Base-by-base conservation (phyloP, 2,888 invertebrate genomes). In the Euzophera pinguis region DNA sequence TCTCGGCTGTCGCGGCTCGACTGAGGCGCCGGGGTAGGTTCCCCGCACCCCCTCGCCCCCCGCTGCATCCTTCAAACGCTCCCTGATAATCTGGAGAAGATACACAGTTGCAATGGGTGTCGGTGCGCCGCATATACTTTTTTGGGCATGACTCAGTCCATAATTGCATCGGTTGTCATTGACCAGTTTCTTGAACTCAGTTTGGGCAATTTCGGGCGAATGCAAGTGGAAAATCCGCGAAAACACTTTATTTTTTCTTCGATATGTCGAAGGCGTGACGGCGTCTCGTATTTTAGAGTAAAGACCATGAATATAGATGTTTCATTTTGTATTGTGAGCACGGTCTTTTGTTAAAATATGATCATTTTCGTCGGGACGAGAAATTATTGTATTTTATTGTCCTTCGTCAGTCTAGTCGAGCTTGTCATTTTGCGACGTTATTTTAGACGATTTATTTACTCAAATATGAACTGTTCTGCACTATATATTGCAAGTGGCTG, bases 41-140 rank as follows among this genome's bases (percentile, higher is more conserved):
- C 62, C 62, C 59, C 62, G 61, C 64, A 58, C 62, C 61, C 53
- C 27, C 5, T 55, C 58, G 64, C 54, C 66, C 67, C 58, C 73
- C 75, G 78, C 81, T 85, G 88, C 87, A 87, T 84, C 85, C 84
- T 81, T 83, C 82, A 79, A 81, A 82, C 69, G 78, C 75, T 79
- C 81, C 78, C 81, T 81, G 82, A 84, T 86, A 81, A 88, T 86
- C 84, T 83, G 78, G 85, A 84, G 86, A 84, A 83, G 79, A 84
- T 83, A 84, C 82, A 75, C 77, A 84, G 83, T 75, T 86, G 87
- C 88, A 87, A 82, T 81, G 27, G 39, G 16, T 12, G 41, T 42
- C 73, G 76, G 79, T 76, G 74, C 80, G 84, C 83, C 81, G 84
- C 85, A 84, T 83, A 75, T 69, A 77, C 71, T 80, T 83, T 83